These are phyloP conservation scores for Syrphus vitripennis DNA, from an alignment of 2,888 invertebrate genomes.

Conservation along the genomic window DNA sequence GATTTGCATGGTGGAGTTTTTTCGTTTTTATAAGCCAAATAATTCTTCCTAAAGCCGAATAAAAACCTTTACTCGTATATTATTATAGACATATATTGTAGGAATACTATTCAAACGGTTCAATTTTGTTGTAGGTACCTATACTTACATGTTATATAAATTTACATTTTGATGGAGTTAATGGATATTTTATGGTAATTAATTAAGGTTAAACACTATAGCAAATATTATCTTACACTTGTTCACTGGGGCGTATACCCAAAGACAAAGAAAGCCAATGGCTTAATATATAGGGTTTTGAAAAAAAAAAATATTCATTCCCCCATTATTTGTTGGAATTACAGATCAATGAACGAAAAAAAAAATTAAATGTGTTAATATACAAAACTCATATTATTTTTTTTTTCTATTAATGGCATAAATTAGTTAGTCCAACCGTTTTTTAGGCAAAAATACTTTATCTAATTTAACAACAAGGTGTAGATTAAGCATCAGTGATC, in stretches of 20 bases:
- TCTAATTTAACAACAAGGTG: not conserved
- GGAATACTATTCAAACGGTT: not conserved
- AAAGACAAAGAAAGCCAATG: conserved; percentile 60
- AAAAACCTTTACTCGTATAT: not conserved
- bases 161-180: conserved; percentile 43
- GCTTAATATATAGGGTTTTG: conserved; percentile 25
- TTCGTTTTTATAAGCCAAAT: not conserved
- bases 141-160: too few relatives aligned
- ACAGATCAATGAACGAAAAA: conserved; percentile 29
- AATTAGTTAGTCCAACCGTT: conserved; percentile 49
- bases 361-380: conserved; percentile 56
- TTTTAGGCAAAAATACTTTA: not conserved
- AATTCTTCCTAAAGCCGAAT: not conserved
- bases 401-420: conserved; percentile 43
- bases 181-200: conserved; percentile 67
- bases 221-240: conserved; percentile 54
- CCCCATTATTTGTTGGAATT: conserved; percentile 7
- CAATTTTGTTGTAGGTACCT: not conserved
- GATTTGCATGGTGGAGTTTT: not conserved
- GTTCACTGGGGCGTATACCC: conserved; percentile 55
- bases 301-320: conserved; percentile 23
- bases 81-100: not conserved
- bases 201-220: conserved; percentile 50
- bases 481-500: conserved; percentile 40
- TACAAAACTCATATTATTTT: conserved; percentile 49